Base-by-base conservation (phyloP, 2,888 invertebrate genomes). In the Habroteleia sp. region DNA sequence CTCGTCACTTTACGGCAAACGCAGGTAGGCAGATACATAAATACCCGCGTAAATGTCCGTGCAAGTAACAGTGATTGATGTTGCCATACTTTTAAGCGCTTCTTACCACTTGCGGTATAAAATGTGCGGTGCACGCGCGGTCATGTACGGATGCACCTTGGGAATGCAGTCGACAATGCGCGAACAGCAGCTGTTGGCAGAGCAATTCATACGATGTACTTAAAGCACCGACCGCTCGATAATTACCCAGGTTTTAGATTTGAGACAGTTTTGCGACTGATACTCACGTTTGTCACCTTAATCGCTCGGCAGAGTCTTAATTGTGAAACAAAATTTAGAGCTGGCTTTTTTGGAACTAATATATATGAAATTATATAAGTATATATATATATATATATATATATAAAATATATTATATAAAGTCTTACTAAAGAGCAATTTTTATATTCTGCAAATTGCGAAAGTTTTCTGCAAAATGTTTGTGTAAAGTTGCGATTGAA, bases 151-250 rank as follows among this genome's bases (percentile, higher is more conserved):
- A 77, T 52, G 56, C n/a, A 39, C 29, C 56, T 48, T 41, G 71
- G 37, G 79, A 74, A 77, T 52, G 74, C 60, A 71, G 41, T 50
- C 50, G 62, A 73, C 77, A 63, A 68, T 77, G 63, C 54, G 42
- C 37, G 52, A 31, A 74, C 80, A 77, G 76, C 81, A 81, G 79
- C 78, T 79, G 81, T 66, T 50, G 77, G 74, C 71, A 66, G 66
- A 77, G 76, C 78, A 74, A 80, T 79, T 76, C 74, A 52, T 50
- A 73, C 76, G 78, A 81, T 79, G 77, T 60, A 50, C 44, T 56
- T 56, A 76, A 76, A 73, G 78, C 74, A 74, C 76, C 74, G 78
- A 69, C 78, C 78, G 66, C 76, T 39, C 68, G 68, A 78, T 79
- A 82, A 79, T 81, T 81, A 62, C 74, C 13, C 13, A n/a, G 13